phyloP scores from a whole-genome alignment of 2,888 invertebrate genomes.

The Ernsta delagoae region DNA sequence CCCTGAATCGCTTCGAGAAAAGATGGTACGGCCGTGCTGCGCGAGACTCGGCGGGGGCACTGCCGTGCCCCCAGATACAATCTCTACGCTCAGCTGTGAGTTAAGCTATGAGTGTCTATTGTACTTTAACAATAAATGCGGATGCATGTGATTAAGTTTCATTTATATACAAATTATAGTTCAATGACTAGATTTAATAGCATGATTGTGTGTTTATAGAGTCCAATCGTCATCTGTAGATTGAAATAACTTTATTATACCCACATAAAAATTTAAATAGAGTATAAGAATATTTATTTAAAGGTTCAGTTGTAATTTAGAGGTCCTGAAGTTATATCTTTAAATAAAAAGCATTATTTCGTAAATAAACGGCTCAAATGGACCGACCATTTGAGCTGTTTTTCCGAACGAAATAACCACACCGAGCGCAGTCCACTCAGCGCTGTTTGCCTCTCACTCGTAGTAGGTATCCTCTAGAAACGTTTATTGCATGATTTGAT shows the following conservation, averaged over 20 bases:
- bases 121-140: background rate
- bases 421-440: conserved; percentile 19
- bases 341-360: background rate
- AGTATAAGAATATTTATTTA: too few relatives aligned
- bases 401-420: conserved; percentile 30
- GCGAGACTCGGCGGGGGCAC: too few relatives aligned
- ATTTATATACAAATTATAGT: background rate
- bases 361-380: background rate
- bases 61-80: background rate
- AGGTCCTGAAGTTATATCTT: background rate
- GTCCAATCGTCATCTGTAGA: too few relatives aligned
- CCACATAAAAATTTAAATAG: too few relatives aligned
- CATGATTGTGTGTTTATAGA: too few relatives aligned
- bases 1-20: too few relatives aligned
- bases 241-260: too few relatives aligned
- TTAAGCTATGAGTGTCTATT: background rate
- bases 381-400: conserved; percentile 13
- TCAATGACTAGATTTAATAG: too few relatives aligned
- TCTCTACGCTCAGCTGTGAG: background rate
- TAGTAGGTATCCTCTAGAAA: conserved; percentile 22
- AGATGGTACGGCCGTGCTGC: too few relatives aligned
- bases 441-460: conserved; percentile 28
- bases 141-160: background rate
- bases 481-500: conserved; percentile 33
- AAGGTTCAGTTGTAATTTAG: too few relatives aligned